These are phyloP conservation scores for Calephelis perditalis DNA, from an alignment of 2,888 invertebrate genomes.

Conservation along the genomic window DNA sequence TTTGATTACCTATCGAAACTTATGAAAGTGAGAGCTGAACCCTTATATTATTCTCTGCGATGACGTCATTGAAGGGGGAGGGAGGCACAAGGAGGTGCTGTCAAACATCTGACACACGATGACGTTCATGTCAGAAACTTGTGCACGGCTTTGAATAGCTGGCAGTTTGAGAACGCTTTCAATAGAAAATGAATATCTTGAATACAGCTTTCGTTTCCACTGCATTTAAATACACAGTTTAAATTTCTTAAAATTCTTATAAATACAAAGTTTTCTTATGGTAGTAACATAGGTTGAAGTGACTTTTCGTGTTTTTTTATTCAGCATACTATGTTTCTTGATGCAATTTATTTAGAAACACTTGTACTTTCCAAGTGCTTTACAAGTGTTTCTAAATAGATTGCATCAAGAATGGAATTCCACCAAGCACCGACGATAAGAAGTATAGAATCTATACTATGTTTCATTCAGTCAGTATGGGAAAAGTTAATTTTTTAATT, in stretches of 20 bases:
- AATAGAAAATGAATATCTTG: slow-evolving; percentile 12
- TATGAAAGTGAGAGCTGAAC: slow-evolving; percentile 32
- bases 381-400: too few species aligned
- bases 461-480: too few species aligned
- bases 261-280: too few species aligned
- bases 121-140: slow-evolving; percentile 56
- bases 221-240: slow-evolving; percentile 9
- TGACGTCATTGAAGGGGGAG: slow-evolving; percentile 45
- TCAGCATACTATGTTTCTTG: too few species aligned
- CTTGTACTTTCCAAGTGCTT: too few species aligned
- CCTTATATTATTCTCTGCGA: slow-evolving; percentile 34
- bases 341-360: too few species aligned
- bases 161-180: slow-evolving; percentile 22
- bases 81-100: slow-evolving; percentile 45
- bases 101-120: slow-evolving; percentile 63
- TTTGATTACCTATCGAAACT: slow-evolving; percentile 42
- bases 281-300: too few species aligned
- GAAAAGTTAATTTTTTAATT: too few species aligned
- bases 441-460: too few species aligned
- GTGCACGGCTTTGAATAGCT: slow-evolving; percentile 45
- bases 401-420: too few species aligned
- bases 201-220: slow-evolving; percentile 1
- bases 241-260: not conserved
- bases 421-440: too few species aligned
- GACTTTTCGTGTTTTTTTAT: too few species aligned